These are phyloP conservation scores for Acanthosoma haemorrhoidale DNA, from an alignment of 2,888 invertebrate species.

Conservation along the genomic window DNA sequence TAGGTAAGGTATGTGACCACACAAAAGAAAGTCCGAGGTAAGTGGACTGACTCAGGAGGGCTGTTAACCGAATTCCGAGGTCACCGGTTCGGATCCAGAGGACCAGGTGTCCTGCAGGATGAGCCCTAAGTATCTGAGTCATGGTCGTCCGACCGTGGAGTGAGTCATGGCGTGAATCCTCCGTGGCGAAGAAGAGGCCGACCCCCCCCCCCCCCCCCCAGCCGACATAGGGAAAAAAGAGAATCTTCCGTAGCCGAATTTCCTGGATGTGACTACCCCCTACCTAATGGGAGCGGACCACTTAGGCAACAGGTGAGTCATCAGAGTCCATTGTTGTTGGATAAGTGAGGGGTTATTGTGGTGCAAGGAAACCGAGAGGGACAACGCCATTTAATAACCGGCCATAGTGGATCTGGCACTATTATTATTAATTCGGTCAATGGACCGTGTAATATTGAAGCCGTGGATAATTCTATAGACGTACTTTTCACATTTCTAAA, in stretches of 20 bases:
- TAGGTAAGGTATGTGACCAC: neutral
- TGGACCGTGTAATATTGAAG: no score
- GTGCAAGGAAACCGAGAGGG: neutral
- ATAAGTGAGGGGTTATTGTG: neutral
- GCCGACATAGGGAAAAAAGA: neutral
- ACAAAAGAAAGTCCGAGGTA: neutral
- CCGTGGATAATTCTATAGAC: no score
- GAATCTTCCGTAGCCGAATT: neutral
- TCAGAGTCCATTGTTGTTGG: neutral
- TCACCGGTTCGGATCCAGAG: neutral
- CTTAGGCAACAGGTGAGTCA: neutral
- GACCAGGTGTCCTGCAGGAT: neutral
- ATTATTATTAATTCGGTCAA: no score
- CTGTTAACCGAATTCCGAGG: conserved; percentile 8
- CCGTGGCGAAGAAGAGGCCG: no score
- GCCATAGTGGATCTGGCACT: neutral
- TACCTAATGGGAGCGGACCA: neutral
- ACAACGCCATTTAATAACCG: neutral
- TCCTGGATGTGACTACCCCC: neutral
- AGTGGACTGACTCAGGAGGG: neutral
- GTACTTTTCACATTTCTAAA: no score
- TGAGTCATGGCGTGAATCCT: neutral
- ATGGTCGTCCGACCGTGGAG: conserved; percentile 3
- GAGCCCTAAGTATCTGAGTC: conserved; percentile 6
- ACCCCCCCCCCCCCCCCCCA: no score